A percentile compares a stretch with the other conserved stretches of the same genome.
Conservation (phyloP, 2,797 vertebrate genomes). For the Hirundo rustica region DNA sequence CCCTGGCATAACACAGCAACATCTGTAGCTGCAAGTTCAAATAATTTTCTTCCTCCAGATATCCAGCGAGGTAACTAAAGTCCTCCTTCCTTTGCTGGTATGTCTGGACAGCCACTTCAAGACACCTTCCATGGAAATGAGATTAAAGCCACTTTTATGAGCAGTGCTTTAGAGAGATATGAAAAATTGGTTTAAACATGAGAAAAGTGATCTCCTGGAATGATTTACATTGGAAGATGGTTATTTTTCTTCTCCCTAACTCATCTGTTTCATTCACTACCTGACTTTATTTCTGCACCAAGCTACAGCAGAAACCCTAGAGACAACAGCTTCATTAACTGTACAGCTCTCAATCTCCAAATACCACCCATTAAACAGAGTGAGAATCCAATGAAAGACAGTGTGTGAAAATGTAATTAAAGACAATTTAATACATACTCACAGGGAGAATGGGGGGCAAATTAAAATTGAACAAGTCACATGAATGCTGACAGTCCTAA, state of each 20-base stretch:
- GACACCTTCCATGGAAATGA: background rate
- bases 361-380: background rate
- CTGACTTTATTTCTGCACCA: background rate
- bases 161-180: background rate
- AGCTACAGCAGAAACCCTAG: background rate
- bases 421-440: background rate
- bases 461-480: background rate
- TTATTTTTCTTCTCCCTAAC: background rate
- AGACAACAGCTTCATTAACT: slow-evolving; percentile 30
- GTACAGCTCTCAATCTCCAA: background rate
- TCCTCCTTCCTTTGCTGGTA: background rate
- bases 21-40: background rate
- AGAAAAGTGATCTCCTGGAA: background rate
- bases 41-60: background rate
- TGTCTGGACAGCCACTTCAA: background rate
- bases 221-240: background rate
- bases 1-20: background rate
- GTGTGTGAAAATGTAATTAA: slow-evolving; percentile 14
- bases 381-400: background rate
- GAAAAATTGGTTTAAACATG: background rate
- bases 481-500: background rate
- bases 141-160: background rate
- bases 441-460: background rate
- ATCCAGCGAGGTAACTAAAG: background rate
- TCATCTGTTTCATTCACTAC: background rate